Evolutionary conservation across 2,797 vertebrate species (phyloP).

Genomic region (Cirrhinus molitorella): DNA sequence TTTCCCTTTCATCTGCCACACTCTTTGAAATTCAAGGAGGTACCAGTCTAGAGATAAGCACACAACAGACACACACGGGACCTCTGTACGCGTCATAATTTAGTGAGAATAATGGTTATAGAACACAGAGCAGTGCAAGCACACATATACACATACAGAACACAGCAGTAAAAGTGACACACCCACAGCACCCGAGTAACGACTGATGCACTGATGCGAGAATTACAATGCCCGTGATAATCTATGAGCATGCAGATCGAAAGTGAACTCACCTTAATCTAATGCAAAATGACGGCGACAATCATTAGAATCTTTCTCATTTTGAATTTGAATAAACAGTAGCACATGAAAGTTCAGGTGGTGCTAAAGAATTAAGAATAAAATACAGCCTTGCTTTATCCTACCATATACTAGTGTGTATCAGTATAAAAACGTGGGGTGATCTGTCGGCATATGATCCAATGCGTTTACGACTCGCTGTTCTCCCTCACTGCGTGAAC

Average conservation of each 20-base stretch:
- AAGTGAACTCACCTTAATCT: constrained; percentile 52
- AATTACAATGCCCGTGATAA: constrained; percentile 17
- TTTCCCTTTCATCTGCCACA: constrained; percentile 20
- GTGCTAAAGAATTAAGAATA: not conserved
- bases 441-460: constrained; percentile 4
- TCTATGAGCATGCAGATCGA: not conserved
- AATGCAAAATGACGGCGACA: constrained; percentile 15
- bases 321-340: not conserved
- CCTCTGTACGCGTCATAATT: not conserved
- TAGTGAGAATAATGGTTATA: not conserved
- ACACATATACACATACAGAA: not conserved
- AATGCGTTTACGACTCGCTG: constrained; percentile 15
- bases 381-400: not conserved
- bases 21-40: constrained; percentile 4
- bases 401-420: not conserved
- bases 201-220: not conserved
- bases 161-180: constrained; percentile 46
- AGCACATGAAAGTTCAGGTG: not conserved
- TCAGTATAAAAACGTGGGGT: constrained; percentile 3
- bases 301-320: constrained; percentile 20
- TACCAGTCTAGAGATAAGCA: not conserved
- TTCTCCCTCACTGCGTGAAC: constrained; percentile 10
- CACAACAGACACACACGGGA: constrained; percentile 1
- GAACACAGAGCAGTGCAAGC: not conserved
- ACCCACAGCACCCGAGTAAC: constrained; percentile 48